These are phyloP conservation scores for Gerris lacustris DNA, from an alignment of 2,888 invertebrate species.

Conservation along the genomic window DNA sequence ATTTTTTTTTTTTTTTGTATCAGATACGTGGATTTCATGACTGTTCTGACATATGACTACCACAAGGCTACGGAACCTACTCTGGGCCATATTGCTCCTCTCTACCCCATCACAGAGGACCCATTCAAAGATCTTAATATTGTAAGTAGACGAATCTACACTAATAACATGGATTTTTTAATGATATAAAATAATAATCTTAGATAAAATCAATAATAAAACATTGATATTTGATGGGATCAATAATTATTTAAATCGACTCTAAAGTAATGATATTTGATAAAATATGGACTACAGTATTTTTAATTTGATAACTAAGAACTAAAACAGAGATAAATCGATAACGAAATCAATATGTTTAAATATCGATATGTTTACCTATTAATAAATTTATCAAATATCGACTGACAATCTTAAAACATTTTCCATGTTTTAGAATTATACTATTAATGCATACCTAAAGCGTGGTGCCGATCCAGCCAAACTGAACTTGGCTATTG, in stretches of 20 bases:
- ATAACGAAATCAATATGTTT: too few species aligned
- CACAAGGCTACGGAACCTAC: slow-evolving; percentile 37
- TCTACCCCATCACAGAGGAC: slow-evolving; percentile 21
- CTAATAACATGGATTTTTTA: too few species aligned
- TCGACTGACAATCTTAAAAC: slow-evolving; percentile 40
- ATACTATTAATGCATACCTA: slow-evolving; percentile 11
- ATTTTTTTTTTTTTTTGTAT: slow-evolving; percentile 35
- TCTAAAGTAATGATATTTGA: too few species aligned
- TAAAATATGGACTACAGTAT: too few species aligned
- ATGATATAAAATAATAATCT: too few species aligned
- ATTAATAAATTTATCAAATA: slow-evolving; percentile 40
- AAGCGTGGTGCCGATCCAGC: slow-evolving; percentile 1
- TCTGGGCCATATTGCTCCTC: background rate
- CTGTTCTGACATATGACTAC: slow-evolving; percentile 53
- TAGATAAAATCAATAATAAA: too few species aligned
- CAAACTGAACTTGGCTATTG: slow-evolving; percentile 13
- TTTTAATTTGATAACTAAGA: too few species aligned
- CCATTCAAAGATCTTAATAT: background rate
- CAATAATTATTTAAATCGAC: too few species aligned
- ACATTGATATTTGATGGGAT: too few species aligned
- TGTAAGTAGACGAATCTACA: background rate
- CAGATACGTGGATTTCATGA: slow-evolving; percentile 50
- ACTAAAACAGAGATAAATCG: too few species aligned
- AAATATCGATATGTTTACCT: too few species aligned
- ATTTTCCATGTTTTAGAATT: slow-evolving; percentile 30